These are phyloP conservation scores for Cariama cristata DNA, from an alignment of 2,113 vertebrate species.

Conservation along the genomic window DNA sequence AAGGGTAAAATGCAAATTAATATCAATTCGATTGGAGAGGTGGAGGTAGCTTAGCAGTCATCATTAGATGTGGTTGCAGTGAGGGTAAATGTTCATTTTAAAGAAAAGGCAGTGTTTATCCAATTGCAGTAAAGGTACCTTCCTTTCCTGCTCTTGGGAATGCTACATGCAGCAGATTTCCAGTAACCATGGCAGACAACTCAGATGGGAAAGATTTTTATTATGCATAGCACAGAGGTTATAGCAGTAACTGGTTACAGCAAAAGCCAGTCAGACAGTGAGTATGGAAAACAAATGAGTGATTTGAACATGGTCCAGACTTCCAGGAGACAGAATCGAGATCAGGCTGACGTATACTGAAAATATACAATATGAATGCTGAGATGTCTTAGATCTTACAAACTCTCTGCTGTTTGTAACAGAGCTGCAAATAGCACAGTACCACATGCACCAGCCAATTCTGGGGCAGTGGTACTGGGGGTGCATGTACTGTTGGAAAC, in stretches of 20 bases:
- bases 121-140: not conserved
- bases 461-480: not conserved
- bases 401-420: not conserved
- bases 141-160: conserved; percentile 48
- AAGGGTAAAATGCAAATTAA: conserved; percentile 14
- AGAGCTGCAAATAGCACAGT: not conserved
- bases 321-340: not conserved
- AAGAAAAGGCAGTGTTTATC: conserved; percentile 27
- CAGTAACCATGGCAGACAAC: conserved; percentile 59
- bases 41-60: not conserved
- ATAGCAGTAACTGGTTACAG: not conserved
- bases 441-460: not conserved
- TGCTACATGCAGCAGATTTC: conserved; percentile 36
- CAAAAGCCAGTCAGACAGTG: conserved; percentile 30
- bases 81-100: not conserved
- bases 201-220: conserved; percentile 65
- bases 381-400: not conserved
- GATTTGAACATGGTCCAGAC: not conserved
- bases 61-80: not conserved
- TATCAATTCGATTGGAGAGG: not conserved
- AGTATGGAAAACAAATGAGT: conserved; percentile 14
- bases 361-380: not conserved
- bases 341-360: not conserved
- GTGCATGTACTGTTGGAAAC: rapidly evolving
- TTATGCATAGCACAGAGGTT: conserved; percentile 60